phyloP scores from a whole-genome alignment of 1,140 invertebrate genomes.

The Atta texana region DNA sequence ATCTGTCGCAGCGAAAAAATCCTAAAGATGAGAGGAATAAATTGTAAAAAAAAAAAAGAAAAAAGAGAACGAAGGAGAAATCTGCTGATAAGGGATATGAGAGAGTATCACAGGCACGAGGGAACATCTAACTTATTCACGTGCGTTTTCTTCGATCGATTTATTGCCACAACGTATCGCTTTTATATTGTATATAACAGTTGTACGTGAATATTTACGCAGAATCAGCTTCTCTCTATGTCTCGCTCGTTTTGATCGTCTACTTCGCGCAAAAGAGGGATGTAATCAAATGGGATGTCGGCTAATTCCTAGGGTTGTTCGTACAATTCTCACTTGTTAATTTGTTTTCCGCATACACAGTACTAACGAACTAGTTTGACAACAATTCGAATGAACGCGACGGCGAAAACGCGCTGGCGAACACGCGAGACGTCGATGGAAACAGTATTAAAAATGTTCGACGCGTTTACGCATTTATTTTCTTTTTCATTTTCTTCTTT shows the following conservation, averaged over 20 bases:
- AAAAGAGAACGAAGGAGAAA: background rate
- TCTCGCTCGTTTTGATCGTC: conserved; percentile 35
- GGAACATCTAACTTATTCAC: conserved; percentile 30
- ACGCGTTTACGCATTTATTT: conserved; percentile 12
- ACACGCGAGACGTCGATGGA: conserved; percentile 26
- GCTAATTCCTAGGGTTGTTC: conserved; percentile 35
- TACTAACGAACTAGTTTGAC: conserved; percentile 50
- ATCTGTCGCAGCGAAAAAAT: conserved; percentile 1
- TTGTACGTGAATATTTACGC: conserved; percentile 47
- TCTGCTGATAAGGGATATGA: conserved; percentile 18
- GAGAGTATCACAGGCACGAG: background rate
- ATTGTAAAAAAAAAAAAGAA: background rate
- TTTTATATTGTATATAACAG: conserved; percentile 28
- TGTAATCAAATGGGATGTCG: conserved; percentile 52
- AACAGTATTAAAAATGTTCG: conserved; percentile 49
- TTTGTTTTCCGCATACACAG: conserved; percentile 8
- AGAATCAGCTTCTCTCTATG: conserved; percentile 18
- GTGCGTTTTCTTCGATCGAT: conserved; percentile 63
- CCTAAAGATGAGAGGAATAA: background rate
- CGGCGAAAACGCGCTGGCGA: conserved; percentile 13
- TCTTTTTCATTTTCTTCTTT: conserved; percentile 23
- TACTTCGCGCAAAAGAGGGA: background rate
- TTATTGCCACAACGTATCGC: conserved; percentile 66
- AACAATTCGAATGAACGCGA: conserved; percentile 43
- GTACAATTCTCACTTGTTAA: conserved; percentile 47